phyloP scores from a whole-genome alignment of 1,140 invertebrate species.

The Dendroctonus valens region DNA sequence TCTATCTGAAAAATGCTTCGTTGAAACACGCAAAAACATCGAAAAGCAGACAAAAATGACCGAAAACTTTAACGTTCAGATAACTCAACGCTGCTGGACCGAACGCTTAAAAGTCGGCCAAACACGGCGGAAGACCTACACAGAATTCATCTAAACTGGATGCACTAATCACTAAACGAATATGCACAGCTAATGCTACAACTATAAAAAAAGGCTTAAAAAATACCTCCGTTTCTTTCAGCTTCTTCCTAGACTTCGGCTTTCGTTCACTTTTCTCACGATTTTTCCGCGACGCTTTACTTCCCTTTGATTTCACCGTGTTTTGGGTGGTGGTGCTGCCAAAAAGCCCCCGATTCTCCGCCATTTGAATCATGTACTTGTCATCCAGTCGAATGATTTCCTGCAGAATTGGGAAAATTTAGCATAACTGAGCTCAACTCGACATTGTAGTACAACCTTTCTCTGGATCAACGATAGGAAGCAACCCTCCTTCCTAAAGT shows the following conservation, averaged over 20 bases:
- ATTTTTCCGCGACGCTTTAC: constrained; percentile 39
- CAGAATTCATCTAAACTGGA: too few species aligned
- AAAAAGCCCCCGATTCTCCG: constrained; percentile 72
- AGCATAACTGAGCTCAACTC: neutral
- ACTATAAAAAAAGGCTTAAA: neutral
- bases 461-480: constrained; percentile 69
- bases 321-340: constrained; percentile 52
- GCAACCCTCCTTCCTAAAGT: constrained; percentile 60
- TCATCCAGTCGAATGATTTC: constrained; percentile 72
- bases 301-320: constrained; percentile 35
- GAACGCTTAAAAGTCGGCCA: neutral
- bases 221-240: constrained; percentile 35
- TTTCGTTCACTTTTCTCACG: constrained; percentile 29
- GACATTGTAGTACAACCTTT: constrained; percentile 50
- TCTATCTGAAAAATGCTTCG: constrained; percentile 45
- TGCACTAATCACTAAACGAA: too few species aligned
- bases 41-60: neutral
- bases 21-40: neutral
- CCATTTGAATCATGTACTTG: constrained; percentile 76
- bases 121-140: neutral
- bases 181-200: too few species aligned
- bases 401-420: constrained; percentile 43
- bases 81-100: too few species aligned
- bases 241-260: constrained; percentile 34
- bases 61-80: neutral